Base-by-base conservation (phyloP, 2,797 vertebrate species). In the Tinamus major region DNA sequence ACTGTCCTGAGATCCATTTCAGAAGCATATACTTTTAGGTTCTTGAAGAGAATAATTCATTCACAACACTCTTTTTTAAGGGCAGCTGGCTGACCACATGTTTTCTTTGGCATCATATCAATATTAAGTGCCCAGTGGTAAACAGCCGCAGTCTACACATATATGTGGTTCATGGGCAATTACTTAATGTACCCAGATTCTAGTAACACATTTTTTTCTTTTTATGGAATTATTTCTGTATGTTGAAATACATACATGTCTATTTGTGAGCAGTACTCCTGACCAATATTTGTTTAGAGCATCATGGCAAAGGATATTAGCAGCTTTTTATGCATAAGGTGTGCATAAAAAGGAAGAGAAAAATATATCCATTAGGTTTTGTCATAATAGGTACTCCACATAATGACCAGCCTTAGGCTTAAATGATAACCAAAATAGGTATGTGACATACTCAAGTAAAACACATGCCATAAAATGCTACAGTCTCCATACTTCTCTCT, bases 21-120 rank as follows among this genome's bases (percentile, higher is more conserved):
- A 88, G 63, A 24, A 89, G 10, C 27, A 59, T 16, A 65, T 6
- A n/a, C 79, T 77, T 77, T 90, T 74, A 5, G 71, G 23, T 63
- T n/a, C 59, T 85, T 42, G 11, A 44, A 94, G 87, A 69, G 94
- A 78, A 58, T 10, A 82, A 90, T 75, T 90, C 23, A 33, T 87
- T 89, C 62, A 70, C 84, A 49, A 75, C 81, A 75, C 69, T 27
- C 37, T 85, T 92, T 93, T 85, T 58, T 65, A 44, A 46, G 24
- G 20, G 23, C 44, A 89, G 20, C 55, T 85, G 65, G 51, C 79
- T 95, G 58, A 68, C 62, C 29, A 61, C 14, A 27, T 63, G 53
- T 83, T 94, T 94, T 87, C 42, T 82, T 89, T 72, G 72, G 62
- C 67, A 59, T 53, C 33, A 20, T 26, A 65, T 71, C 68, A 91